Conservation (phyloP, 2,888 invertebrate species). For the Drosophila phalerata region DNA sequence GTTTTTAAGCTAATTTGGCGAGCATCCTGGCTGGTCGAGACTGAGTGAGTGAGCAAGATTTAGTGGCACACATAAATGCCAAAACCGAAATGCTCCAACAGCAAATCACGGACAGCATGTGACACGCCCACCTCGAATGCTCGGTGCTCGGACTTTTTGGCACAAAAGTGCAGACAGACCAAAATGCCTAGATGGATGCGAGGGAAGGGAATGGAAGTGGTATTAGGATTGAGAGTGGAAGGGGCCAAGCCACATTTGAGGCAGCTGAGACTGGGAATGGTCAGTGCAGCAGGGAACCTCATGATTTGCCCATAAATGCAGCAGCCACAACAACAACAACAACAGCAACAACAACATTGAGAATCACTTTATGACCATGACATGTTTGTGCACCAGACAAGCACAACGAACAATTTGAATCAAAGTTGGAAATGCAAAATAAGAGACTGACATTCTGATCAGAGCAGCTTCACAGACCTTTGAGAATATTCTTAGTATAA, state of each 20-base stretch:
- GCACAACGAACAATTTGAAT: conserved; percentile 46
- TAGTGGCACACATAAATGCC: conserved; percentile 81
- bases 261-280: conserved; percentile 31
- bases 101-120: conserved; percentile 74
- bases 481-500: conserved; percentile 1
- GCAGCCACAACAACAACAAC: conserved; percentile 62
- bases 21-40: conserved; percentile 56
- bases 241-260: neutral
- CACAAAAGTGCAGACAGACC: conserved; percentile 55
- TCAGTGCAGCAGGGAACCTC: conserved; percentile 80
- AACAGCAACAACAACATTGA: conserved; percentile 5
- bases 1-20: conserved; percentile 80
- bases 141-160: conserved; percentile 39
- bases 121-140: conserved; percentile 72
- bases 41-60: conserved; percentile 80
- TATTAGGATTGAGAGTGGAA: too few species aligned
- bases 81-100: conserved; percentile 77
- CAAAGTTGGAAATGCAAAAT: conserved; percentile 33
- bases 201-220: too few species aligned
- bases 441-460: conserved; percentile 17
- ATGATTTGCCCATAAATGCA: conserved; percentile 84
- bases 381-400: conserved; percentile 63
- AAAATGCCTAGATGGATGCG: neutral
- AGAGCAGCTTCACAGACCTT: neutral
- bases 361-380: conserved; percentile 42